Evolutionary conservation across 2,888 invertebrate genomes (phyloP).

Genomic region (Pristionchus maxplancki): DNA sequence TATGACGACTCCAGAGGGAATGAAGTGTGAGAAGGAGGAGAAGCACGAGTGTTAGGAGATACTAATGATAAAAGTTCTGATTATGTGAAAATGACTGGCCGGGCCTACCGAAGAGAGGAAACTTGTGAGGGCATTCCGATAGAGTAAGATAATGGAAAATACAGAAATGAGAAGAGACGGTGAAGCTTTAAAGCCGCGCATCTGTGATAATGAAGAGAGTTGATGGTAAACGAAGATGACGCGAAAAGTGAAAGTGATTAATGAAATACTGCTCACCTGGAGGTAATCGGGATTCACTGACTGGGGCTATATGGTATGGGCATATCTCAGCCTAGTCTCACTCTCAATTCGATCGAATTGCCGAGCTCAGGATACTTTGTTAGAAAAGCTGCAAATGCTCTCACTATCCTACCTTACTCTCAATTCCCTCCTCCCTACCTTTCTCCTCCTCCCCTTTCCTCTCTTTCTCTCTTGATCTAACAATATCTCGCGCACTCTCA

Average conservation of each 20-base stretch:
- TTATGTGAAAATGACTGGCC: background rate
- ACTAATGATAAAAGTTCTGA: background rate
- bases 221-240: no score
- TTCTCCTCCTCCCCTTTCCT: background rate
- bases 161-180: background rate
- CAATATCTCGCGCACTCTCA: constrained; percentile 36
- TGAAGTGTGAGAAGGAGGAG: background rate
- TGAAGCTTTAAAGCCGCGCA: background rate
- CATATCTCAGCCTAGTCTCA: background rate
- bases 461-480: constrained; percentile 11
- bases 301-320: background rate
- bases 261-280: background rate
- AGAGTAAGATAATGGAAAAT: background rate
- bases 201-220: background rate
- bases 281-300: background rate
- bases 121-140: background rate
- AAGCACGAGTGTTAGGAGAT: background rate
- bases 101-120: background rate
- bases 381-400: constrained; percentile 3
- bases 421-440: constrained; percentile 17
- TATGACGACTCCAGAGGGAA: constrained; percentile 1
- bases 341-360: background rate
- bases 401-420: background rate
- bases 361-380: constrained; percentile 27
- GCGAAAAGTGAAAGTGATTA: background rate